Evolutionary conservation across 2,888 invertebrate genomes (phyloP).

Genomic region (Hirtodrosophila confusa): DNA sequence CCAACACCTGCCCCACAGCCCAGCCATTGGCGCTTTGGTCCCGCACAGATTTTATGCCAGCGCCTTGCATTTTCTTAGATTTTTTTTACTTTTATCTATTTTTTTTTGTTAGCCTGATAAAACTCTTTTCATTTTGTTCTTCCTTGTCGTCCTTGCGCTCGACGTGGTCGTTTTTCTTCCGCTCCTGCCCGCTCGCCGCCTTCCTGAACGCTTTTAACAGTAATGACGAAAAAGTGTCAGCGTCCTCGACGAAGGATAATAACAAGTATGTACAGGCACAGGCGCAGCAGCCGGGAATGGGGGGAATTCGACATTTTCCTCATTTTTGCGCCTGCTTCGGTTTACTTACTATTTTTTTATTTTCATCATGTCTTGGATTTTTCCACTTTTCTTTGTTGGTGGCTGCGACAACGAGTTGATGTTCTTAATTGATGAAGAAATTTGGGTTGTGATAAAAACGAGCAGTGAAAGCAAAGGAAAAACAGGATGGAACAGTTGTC

Average conservation of each 20-base stretch:
- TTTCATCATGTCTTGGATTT: slow-evolving; percentile 34
- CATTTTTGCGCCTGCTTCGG: slow-evolving; percentile 35
- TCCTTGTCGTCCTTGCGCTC: slow-evolving; percentile 39
- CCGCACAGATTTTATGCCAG: slow-evolving; percentile 70
- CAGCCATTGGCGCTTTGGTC: slow-evolving; percentile 51
- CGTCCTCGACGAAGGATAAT: slow-evolving; percentile 81
- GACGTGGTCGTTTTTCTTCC: slow-evolving; percentile 31
- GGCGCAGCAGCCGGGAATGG: neutral
- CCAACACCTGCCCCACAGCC: neutral
- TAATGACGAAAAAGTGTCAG: slow-evolving; percentile 83
- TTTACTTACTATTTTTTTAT: slow-evolving; percentile 16
- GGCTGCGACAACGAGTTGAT: slow-evolving; percentile 71
- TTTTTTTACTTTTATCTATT: slow-evolving; percentile 9
- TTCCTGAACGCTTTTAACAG: slow-evolving; percentile 70
- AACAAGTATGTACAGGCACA: slow-evolving; percentile 78
- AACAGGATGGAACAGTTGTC: neutral
- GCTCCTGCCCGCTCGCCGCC: slow-evolving; percentile 11
- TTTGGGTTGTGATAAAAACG: slow-evolving; percentile 70
- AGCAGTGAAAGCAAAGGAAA: neutral
- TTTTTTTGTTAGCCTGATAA: slow-evolving; percentile 62
- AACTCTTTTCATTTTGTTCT: slow-evolving; percentile 69
- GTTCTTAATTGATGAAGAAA: slow-evolving; percentile 79
- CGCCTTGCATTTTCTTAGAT: slow-evolving; percentile 61
- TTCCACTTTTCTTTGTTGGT: slow-evolving; percentile 47
- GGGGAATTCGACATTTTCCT: slow-evolving; percentile 40